Percentiles rank a stretch among this genome's conserved stretches.
Conservation (phyloP, 2,113 vertebrate genomes). For the Microtus oregoni region DNA sequence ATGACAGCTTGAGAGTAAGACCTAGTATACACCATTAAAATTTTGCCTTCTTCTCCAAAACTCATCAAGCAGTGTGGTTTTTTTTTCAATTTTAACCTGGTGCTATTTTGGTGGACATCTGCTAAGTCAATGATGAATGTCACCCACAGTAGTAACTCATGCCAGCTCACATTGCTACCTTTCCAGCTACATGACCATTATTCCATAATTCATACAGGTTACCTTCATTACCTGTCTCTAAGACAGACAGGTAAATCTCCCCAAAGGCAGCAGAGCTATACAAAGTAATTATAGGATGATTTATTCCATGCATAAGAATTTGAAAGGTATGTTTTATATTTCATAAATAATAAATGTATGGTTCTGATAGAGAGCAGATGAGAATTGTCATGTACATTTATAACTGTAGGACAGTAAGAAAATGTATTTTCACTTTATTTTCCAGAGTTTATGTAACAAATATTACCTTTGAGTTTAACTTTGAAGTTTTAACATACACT, state of each 20-base stretch:
- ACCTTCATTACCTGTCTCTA: too few relatives aligned
- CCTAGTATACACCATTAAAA: too few relatives aligned
- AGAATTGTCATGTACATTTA: background rate
- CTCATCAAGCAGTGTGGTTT: background rate
- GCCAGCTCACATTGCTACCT: background rate
- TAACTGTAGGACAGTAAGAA: constrained; percentile 17
- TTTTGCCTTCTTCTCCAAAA: background rate
- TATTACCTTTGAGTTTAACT: constrained; percentile 60
- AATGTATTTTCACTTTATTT: constrained; percentile 53
- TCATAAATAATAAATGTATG: background rate
- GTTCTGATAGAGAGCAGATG: background rate
- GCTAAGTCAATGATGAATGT: too few relatives aligned
- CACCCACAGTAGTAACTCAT: accelerated
- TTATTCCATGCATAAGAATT: background rate
- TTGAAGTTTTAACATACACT: constrained; percentile 55
- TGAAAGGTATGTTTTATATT: background rate
- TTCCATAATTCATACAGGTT: accelerated
- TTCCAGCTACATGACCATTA: accelerated
- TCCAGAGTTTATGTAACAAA: constrained; percentile 60
- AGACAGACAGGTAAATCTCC: background rate
- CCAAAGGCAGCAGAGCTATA: background rate
- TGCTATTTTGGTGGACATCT: background rate
- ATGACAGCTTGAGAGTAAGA: background rate
- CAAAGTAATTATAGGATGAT: background rate
- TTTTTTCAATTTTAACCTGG: background rate